These are phyloP conservation scores for Acanthoscelides obtectus DNA, from an alignment of 2,888 invertebrate species.

Conservation along the genomic window DNA sequence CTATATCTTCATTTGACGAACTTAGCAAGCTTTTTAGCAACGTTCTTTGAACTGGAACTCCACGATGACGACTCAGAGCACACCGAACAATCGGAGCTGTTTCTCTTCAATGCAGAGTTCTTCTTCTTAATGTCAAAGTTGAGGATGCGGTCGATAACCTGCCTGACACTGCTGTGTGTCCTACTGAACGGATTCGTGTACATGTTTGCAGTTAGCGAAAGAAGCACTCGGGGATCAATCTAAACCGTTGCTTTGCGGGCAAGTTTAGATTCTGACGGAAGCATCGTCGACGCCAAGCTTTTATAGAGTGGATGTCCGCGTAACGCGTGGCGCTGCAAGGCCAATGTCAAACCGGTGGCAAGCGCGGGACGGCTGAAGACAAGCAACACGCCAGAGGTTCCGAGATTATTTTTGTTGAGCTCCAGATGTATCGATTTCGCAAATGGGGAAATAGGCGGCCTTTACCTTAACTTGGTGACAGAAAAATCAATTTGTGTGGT, in stretches of 20 bases:
- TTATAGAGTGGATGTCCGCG: neutral
- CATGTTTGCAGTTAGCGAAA: constrained; percentile 45
- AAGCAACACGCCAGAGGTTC: neutral
- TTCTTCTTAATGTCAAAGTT: constrained; percentile 42
- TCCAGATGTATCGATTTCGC: neutral
- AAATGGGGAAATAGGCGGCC: neutral
- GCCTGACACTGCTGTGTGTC: constrained; percentile 63
- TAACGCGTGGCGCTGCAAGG: neutral
- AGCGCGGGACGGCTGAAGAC: neutral
- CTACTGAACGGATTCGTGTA: constrained; percentile 68
- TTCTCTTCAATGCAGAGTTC: constrained; percentile 18
- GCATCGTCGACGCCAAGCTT: neutral
- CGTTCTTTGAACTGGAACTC: constrained; percentile 12
- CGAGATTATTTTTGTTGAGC: neutral
- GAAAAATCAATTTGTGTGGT: neutral
- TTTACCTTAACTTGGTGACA: neutral
- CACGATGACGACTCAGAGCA: constrained; percentile 17
- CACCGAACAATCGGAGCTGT: constrained; percentile 19
- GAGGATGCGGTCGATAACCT: constrained; percentile 60
- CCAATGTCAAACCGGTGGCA: neutral
- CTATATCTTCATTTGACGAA: neutral
- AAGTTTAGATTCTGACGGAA: neutral
- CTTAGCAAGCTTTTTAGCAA: constrained; percentile 12
- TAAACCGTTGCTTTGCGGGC: neutral
- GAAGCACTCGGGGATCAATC: neutral